These are phyloP conservation scores for Mythimna lalbum DNA, from an alignment of 2,888 invertebrate genomes.

Conservation along the genomic window DNA sequence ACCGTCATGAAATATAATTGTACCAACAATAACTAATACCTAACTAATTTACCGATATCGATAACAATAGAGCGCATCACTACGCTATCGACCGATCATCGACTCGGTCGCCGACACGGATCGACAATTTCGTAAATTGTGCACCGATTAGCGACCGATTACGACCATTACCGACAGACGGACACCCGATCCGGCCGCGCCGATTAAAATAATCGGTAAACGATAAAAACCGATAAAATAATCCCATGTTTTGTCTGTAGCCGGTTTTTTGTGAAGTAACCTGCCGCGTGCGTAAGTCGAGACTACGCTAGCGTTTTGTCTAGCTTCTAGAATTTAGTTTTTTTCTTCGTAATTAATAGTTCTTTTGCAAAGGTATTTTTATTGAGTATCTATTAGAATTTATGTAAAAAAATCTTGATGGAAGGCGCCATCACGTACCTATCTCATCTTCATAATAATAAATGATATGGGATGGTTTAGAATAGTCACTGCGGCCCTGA, in stretches of 20 bases:
- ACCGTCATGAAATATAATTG: too few species aligned
- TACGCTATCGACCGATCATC: slow-evolving; percentile 79
- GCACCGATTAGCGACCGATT: slow-evolving; percentile 90
- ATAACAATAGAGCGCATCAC: slow-evolving; percentile 79
- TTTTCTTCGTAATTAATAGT: slow-evolving; percentile 16
- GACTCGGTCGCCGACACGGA: slow-evolving; percentile 88
- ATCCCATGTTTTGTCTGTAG: slow-evolving; percentile 78
- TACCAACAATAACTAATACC: too few species aligned
- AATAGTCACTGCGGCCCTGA: too few species aligned
- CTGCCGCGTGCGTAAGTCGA: slow-evolving; percentile 61
- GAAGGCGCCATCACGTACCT: slow-evolving; percentile 19
- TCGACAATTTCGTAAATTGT: slow-evolving; percentile 91
- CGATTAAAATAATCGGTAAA: slow-evolving; percentile 90
- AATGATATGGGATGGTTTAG: too few species aligned
- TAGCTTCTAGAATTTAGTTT: slow-evolving; percentile 53
- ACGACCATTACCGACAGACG: slow-evolving; percentile 89
- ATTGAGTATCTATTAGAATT: neutral
- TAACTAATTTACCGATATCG: slow-evolving; percentile 61
- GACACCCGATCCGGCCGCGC: slow-evolving; percentile 85
- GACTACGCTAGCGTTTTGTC: slow-evolving; percentile 68
- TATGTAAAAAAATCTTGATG: neutral
- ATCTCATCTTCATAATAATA: too few species aligned
- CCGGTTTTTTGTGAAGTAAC: slow-evolving; percentile 77
- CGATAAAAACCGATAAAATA: slow-evolving; percentile 89
- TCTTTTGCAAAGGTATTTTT: slow-evolving; percentile 2